Evolutionary conservation across 2,797 vertebrate species (phyloP), one percentile per base, ranked within the genome.

Genomic region (Masticophis lateralis): DNA sequence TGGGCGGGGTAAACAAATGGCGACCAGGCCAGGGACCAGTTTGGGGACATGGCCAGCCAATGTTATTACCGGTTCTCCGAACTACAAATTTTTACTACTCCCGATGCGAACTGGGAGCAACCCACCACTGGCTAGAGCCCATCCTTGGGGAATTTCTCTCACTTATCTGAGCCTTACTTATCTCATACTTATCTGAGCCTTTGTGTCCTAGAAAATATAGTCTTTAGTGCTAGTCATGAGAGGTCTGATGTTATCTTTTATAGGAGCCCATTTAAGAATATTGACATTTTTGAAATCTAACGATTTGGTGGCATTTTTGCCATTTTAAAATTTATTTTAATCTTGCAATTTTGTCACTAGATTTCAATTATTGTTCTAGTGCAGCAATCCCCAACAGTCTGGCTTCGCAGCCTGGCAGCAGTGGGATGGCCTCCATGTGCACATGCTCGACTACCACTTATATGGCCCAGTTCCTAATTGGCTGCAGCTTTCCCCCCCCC

Each of bases 351-450:
- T 5, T 11, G 3, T 83, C 20, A 47, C 37, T 83, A 83, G 20
- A 83, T 25, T 83, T 83, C 37, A 47, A 5, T 47, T 83, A 43
- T 79, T 79, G 7, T 83, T 83, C 16, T 83, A 37, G 20, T 47
- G 20, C 12, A 74, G 6, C 10, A 7, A 4, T 18, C n/a, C 14
- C 6, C 66, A 74, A 37, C 14, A n/a, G n/a, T 69, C 13, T 16
- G n/a, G 5, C 28, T 69, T 16, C 0, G 2, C 13, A 14, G 66
- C 37, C 14, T 32, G 28, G n/a, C 0, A 1, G n/a, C 2, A 0
- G 14, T 32, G n/a, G 66, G n/a, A 74, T 2, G 2, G 14, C 18
- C 66, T 37, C n/a, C n/a, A 32, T 5, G n/a, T 74, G 14, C 66
- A 8, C 66, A 32, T 32, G n/a, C 14, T 74, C n/a, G 0, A 69